A percentile compares a stretch with the other conserved stretches of the same genome.
Evolutionary conservation across 2,797 vertebrate species (phyloP).

Genomic region (Myotis myotis): DNA sequence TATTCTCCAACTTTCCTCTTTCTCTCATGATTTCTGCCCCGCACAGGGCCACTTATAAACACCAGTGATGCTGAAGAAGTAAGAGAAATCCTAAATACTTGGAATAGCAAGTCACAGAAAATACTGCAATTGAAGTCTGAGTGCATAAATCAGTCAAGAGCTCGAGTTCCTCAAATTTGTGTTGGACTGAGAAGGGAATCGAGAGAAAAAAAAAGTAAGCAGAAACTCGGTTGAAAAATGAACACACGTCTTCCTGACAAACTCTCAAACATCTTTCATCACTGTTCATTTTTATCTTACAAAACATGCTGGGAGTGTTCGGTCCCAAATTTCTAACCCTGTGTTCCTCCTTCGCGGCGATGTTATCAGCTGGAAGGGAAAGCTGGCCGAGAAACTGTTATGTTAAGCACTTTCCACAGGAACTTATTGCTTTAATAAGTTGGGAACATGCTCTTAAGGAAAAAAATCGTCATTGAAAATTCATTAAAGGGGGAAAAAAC

Average conservation of each 20-base stretch:
- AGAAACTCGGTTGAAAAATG: constrained; percentile 53
- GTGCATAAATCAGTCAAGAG: not conserved
- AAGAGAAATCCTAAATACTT: not conserved
- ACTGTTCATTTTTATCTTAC: constrained; percentile 75
- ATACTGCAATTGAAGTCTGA: not conserved
- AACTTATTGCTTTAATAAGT: constrained; percentile 84
- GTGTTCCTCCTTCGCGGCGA: constrained; percentile 71
- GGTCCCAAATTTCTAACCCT: constrained; percentile 71
- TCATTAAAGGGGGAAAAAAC: constrained; percentile 75
- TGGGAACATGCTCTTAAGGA: constrained; percentile 81
- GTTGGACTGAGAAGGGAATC: not conserved
- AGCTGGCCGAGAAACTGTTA: constrained; percentile 76
- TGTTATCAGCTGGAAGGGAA: constrained; percentile 76
- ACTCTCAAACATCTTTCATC: constrained; percentile 48
- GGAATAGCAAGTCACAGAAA: not conserved
- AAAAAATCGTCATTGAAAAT: constrained; percentile 83
- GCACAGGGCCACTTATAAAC: not conserved
- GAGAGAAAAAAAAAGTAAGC: not conserved
- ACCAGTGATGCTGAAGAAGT: not conserved
- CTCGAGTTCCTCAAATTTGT: not conserved
- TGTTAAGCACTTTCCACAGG: constrained; percentile 82
- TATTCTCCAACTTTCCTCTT: not conserved
- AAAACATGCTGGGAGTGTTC: constrained; percentile 55
- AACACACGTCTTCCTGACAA: constrained; percentile 56
- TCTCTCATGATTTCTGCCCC: not conserved